Percentiles rank a stretch among this genome's conserved stretches.
Conservation (phyloP, 2,113 vertebrate species). For the Hippocampus zosterae region DNA sequence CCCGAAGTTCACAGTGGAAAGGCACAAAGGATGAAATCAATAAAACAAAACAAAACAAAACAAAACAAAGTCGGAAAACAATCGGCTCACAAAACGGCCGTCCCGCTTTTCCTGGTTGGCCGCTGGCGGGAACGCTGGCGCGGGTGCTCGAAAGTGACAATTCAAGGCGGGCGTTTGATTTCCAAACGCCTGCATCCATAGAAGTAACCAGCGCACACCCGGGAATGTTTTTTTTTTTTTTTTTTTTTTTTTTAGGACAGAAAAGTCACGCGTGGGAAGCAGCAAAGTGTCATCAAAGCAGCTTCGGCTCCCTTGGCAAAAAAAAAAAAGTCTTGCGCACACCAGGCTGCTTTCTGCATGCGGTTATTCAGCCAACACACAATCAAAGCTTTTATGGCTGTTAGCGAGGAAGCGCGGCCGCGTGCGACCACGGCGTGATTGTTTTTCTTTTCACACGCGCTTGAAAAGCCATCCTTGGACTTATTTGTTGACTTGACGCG, state of each 20-base stretch:
- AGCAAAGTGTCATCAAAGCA: neutral
- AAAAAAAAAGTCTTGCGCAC: neutral
- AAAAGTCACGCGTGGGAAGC: neutral
- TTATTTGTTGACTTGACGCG: neutral
- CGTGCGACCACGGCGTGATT: neutral
- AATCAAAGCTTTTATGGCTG: neutral
- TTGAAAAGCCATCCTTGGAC: neutral
- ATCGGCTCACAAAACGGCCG: neutral
- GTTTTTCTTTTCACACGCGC: neutral
- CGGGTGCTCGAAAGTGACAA: neutral
- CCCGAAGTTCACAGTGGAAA: conserved; percentile 5
- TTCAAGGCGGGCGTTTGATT: neutral
- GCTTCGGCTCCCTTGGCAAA: neutral
- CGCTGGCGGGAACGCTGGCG: neutral
- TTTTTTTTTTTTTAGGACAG: neutral
- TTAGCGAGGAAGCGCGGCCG: neutral
- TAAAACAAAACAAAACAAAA: conserved; percentile 5
- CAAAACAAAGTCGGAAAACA: neutral
- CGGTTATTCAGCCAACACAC: neutral
- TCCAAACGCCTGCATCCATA: neutral
- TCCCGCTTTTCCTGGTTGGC: neutral
- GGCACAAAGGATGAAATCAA: conserved; percentile 4
- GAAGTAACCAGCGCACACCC: neutral
- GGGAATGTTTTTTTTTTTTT: neutral
- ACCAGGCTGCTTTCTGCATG: neutral